Base-by-base conservation (phyloP, 2,888 invertebrate species). In the Trachelus tabidus region DNA sequence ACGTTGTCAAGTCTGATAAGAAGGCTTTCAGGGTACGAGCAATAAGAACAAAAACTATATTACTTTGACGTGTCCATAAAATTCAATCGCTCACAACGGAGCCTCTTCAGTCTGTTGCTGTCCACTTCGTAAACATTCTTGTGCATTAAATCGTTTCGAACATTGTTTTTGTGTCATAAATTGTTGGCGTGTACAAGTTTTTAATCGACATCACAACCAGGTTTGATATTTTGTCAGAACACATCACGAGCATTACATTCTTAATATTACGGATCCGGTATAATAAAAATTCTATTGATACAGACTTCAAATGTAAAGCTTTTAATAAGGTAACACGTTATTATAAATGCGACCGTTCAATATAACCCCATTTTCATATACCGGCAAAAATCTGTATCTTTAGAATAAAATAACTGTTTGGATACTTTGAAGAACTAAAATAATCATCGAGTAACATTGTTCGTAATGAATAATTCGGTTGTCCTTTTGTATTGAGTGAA, bases 1-100 rank as follows among this genome's bases (percentile, higher is more conserved):
- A 56, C 56, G 56, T 23, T 56, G 56, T 56, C 56, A 15, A 56
- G 56, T 56, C 56, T 56, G 79, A 79, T 75, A 77, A 79, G 75
- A 75, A 69, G 35, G 30, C 73, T 74, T 71, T 40, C 73, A n/a
- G 37, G 34, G 76, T 30, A 33, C 56, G 23, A 56, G 56, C 56
- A 56, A 23, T 23, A 56, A 56, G 56, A 56, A 23, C 56, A 56
- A 9, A 23, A 23, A 56, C 56, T 23, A 23, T 56, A 56, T 56
- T 56, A 56, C 56, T 56, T 56, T 23, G 56, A 6, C 56, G 15
- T 23, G 56, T 56, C 23, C 56, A 56, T 23, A 56, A 56, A 9
- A 56, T 56, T 56, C 56, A 56, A 56, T 56, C 23, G 56, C 56
- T 56, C 56, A 56, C 56, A 15, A 56, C 56, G 9, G 9, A 56